Conservation (phyloP, 2,113 vertebrate genomes). For the Urocynchramus pylzowi region DNA sequence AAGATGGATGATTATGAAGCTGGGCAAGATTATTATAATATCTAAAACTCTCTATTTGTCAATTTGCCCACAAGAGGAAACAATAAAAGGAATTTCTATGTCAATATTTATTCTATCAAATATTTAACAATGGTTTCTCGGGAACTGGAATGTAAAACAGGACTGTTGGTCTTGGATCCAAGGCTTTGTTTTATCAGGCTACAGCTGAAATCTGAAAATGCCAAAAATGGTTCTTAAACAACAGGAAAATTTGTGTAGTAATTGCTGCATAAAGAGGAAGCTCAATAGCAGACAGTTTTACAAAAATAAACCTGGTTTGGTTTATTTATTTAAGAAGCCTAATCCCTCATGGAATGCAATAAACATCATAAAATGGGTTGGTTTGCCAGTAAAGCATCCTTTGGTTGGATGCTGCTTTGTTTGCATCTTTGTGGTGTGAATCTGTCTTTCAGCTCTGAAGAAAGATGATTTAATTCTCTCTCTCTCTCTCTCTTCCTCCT, state of each 20-base stretch:
- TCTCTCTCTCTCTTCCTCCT: neutral
- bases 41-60: neutral
- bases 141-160: neutral
- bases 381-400: neutral
- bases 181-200: conserved; percentile 28
- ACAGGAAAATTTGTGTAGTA: conserved; percentile 45
- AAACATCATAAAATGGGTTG: neutral
- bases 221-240: conserved; percentile 57
- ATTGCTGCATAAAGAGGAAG: conserved; percentile 39
- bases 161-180: neutral
- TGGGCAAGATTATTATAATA: neutral
- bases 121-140: neutral
- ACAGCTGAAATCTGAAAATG: conserved; percentile 23
- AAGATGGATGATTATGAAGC: neutral
- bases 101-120: neutral
- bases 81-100: neutral
- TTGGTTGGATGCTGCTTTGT: neutral
- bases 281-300: conserved; percentile 61
- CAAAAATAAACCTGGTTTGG: neutral
- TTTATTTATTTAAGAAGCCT: neutral
- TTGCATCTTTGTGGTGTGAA: neutral
- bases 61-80: neutral
- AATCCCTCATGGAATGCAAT: neutral
- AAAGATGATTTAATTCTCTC: neutral
- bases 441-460: neutral